Percentiles rank a stretch among this genome's conserved stretches.
phyloP scores from a whole-genome alignment of 2,113 vertebrate species.

The Alosa alosa region DNA sequence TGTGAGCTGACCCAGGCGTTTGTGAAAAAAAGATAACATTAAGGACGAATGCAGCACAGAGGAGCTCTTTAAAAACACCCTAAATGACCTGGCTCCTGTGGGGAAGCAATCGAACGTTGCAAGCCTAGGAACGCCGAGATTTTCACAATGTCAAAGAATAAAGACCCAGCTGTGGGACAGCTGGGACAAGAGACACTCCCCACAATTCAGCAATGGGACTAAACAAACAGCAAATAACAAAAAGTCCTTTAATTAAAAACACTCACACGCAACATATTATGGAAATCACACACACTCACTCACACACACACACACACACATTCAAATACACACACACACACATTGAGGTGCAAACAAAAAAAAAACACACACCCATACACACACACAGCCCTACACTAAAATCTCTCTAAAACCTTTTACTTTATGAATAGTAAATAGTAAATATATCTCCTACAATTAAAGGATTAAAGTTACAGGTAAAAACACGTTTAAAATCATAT shows the following conservation, averaged over 20 bases:
- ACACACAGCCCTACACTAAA: background rate
- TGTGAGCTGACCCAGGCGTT: background rate
- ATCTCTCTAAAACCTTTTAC: background rate
- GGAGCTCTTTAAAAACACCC: conserved; percentile 14
- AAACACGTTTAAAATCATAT: background rate
- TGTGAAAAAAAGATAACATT: background rate
- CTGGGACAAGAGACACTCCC: background rate
- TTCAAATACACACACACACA: background rate
- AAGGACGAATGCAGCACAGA: background rate
- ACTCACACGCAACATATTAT: background rate
- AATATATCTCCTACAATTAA: background rate
- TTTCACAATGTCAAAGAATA: background rate
- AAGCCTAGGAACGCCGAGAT: background rate
- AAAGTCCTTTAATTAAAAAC: conserved; percentile 1
- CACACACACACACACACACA: background rate
- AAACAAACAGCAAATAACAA: background rate
- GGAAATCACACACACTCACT: background rate
- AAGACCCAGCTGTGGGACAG: background rate
- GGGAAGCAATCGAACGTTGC: background rate
- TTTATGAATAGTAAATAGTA: background rate
- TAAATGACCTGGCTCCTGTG: background rate
- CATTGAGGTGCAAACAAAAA: background rate
- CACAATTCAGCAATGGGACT: background rate
- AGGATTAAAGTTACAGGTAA: background rate
- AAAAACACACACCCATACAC: background rate